A percentile compares a stretch with the other conserved stretches of the same genome.
Conservation (phyloP, 1,140 invertebrate genomes). For the Hestina assimilis region DNA sequence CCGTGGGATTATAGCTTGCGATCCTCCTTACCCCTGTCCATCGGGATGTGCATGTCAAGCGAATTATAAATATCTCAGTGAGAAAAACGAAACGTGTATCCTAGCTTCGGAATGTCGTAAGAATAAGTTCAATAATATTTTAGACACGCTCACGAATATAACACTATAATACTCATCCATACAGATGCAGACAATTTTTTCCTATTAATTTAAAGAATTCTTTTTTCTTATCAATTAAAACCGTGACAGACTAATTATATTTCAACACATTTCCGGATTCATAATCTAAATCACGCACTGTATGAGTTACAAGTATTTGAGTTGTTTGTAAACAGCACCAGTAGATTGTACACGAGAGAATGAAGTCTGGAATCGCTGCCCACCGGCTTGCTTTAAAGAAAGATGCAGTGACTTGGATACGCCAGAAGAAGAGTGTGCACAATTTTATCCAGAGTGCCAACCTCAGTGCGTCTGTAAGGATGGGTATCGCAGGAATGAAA, state of each 20-base stretch:
- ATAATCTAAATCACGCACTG: too few species aligned
- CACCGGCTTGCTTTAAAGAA: slow-evolving; percentile 34
- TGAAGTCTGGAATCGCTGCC: slow-evolving; percentile 37
- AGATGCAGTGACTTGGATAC: slow-evolving; percentile 26
- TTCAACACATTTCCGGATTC: too few species aligned
- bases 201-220: too few species aligned
- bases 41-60: slow-evolving; percentile 41
- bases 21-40: slow-evolving; percentile 31
- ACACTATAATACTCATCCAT: too few species aligned
- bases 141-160: too few species aligned
- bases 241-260: too few species aligned
- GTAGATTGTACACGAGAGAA: slow-evolving; percentile 39
- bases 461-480: slow-evolving; percentile 38
- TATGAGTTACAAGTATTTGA: too few species aligned
- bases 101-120: slow-evolving; percentile 46
- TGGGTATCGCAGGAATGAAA: slow-evolving; percentile 31
- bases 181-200: too few species aligned
- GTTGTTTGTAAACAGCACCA: slow-evolving; percentile 30
- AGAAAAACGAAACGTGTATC: slow-evolving; percentile 37
- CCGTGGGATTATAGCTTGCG: slow-evolving; percentile 31
- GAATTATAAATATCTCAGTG: slow-evolving; percentile 32
- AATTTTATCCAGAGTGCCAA: slow-evolving; percentile 4
- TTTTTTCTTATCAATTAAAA: too few species aligned
- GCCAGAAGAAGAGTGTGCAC: background rate
- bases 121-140: too few species aligned